Percentiles rank a stretch among this genome's conserved stretches.
Evolutionary conservation across 1,140 invertebrate genomes (phyloP).

Genomic region (Wasmannia auropunctata): DNA sequence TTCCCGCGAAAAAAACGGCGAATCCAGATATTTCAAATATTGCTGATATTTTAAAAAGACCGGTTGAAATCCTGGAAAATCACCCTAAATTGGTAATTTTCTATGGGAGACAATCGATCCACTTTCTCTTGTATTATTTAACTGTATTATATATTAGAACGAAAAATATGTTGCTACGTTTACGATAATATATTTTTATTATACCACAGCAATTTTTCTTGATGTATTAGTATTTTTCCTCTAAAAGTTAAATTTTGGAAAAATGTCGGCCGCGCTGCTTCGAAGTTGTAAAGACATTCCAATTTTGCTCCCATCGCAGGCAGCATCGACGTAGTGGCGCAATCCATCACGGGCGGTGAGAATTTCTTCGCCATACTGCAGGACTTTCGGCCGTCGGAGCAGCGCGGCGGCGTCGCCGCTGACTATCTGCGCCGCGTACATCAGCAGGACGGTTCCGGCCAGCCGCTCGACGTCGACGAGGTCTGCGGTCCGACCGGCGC

Average conservation of each 20-base stretch:
- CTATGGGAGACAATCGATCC: background rate
- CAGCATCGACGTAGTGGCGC: slow-evolving; percentile 89
- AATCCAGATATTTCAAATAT: too few relatives aligned
- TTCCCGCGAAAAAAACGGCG: too few relatives aligned
- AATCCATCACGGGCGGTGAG: slow-evolving; percentile 84
- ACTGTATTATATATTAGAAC: slow-evolving; percentile 72
- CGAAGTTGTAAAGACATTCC: background rate
- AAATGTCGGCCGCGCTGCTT: background rate
- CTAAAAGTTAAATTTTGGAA: background rate
- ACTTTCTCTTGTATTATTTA: background rate
- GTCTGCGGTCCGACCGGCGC: slow-evolving; percentile 82
- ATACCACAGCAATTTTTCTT: background rate
- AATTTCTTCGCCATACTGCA: slow-evolving; percentile 93
- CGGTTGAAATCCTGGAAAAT: too few relatives aligned
- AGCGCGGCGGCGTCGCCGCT: slow-evolving; percentile 87
- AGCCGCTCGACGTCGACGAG: slow-evolving; percentile 82
- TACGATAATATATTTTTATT: background rate
- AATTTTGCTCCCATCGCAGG: slow-evolving; percentile 81
- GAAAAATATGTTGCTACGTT: background rate
- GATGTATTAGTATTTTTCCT: background rate
- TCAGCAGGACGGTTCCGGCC: slow-evolving; percentile 65
- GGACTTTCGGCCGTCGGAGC: slow-evolving; percentile 88
- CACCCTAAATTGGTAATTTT: background rate
- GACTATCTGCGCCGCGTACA: slow-evolving; percentile 87
- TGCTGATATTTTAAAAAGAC: too few relatives aligned